Evolutionary conservation across 2,113 vertebrate species (phyloP).

Genomic region (Poeciliopsis occidentalis): DNA sequence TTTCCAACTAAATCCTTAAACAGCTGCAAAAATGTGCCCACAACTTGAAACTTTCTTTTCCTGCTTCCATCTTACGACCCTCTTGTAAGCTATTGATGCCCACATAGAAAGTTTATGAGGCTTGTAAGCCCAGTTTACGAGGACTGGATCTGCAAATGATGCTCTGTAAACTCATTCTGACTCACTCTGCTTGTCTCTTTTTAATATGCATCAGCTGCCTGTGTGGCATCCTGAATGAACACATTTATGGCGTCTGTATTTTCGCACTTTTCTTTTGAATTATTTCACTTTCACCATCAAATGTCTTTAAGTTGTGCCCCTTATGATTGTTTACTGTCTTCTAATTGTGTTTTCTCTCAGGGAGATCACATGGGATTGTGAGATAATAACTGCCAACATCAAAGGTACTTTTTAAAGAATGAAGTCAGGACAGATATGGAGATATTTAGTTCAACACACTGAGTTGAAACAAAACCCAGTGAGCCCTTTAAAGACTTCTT

Average conservation of each 20-base stretch:
- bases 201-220: conserved; percentile 20
- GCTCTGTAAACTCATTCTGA: conserved; percentile 64
- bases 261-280: conserved; percentile 34
- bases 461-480: not conserved
- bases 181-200: conserved; percentile 37
- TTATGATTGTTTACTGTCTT: conserved; percentile 1
- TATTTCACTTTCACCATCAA: not conserved
- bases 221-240: conserved; percentile 36
- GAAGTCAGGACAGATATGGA: not conserved
- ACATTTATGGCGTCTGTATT: conserved; percentile 39
- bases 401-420: conserved; percentile 7
- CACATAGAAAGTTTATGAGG: conserved; percentile 51
- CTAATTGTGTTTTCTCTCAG: conserved; percentile 7
- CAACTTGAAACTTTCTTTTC: conserved; percentile 45
- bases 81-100: conserved; percentile 54
- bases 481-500: too few species aligned
- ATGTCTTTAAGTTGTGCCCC: not conserved
- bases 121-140: conserved; percentile 58
- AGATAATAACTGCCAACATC: not conserved
- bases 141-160: conserved; percentile 59
- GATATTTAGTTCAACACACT: not conserved
- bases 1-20: conserved; percentile 33
- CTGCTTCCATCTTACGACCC: conserved; percentile 44
- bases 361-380: not conserved
- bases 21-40: conserved; percentile 38